Evolutionary conservation across 53 echinoderm and acorn worm species (phyloP), one percentile per base, ranked within the genome.

Genomic region (Antedon mediterranea): DNA sequence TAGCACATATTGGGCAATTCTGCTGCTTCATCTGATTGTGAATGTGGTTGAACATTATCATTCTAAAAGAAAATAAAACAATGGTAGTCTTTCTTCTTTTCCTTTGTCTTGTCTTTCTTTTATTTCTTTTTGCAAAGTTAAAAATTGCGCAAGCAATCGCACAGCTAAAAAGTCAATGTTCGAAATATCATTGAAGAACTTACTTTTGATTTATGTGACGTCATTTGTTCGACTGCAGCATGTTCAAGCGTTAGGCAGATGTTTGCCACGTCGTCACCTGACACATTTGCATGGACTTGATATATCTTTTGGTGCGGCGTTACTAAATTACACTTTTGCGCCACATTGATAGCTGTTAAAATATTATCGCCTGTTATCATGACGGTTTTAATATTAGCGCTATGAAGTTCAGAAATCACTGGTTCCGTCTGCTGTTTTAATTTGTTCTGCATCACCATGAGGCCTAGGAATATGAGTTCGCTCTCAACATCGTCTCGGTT

Each of bases 341-440:
- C 92, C 30, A 92, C 86, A 31, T 82, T 86, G 41, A 92, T 81
- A 14, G 92, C 92, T 18, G 92, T 92, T 13, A 92, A 43, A 32
- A 89, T 86, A 71, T 92, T 92, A 32, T 92, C 92, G 57, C 92
- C 92, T 81, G 94, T 94, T 0, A 91, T 84, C 94, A 94, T 94
- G 15, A 91, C 91, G 0, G 94, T 89, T 28, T 87, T 72, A 76
- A 94, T 94, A 30, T 79, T 76, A 31, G 94, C 94, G 4, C 42
- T 70, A 33, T 81, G 79, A 27, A 94, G 87, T 76, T 94, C 83
- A 2, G 79, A 30, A 71, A 94, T 94, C 72, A 91, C 89, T 9
- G 89, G 87, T 30, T 76, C 89, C 9, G 94, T 94, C 43, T 89
- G 89, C 11, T 71, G 79, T 74, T 94, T 94, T 34, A 94, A 78